Conservation (phyloP, 2,888 invertebrate genomes). For the Galerucella calmariensis region DNA sequence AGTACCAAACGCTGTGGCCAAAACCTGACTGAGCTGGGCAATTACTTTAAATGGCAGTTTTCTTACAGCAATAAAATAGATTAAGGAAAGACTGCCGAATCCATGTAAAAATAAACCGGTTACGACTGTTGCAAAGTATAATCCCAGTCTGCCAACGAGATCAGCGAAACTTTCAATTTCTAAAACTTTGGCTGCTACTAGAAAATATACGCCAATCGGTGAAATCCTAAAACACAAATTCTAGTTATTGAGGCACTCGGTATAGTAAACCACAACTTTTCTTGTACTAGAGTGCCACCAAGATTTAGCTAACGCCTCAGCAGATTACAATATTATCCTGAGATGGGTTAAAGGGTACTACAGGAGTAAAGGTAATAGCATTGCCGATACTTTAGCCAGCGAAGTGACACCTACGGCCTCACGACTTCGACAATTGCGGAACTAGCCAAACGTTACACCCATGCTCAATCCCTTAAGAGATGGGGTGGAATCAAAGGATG, state of each 20-base stretch:
- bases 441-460: too few relatives aligned
- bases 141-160: slow-evolving; percentile 86
- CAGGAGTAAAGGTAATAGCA: too few relatives aligned
- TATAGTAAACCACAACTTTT: too few relatives aligned
- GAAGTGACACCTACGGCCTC: too few relatives aligned
- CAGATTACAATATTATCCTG: too few relatives aligned
- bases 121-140: slow-evolving; percentile 93
- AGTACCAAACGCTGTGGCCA: slow-evolving; percentile 96
- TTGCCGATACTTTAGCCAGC: too few relatives aligned
- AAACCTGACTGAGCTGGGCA: slow-evolving; percentile 87
- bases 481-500: too few relatives aligned
- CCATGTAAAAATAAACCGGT: slow-evolving; percentile 93
- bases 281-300: too few relatives aligned
- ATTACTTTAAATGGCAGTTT: slow-evolving; percentile 86
- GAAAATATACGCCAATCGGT: slow-evolving; percentile 88
- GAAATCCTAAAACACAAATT: slow-evolving; percentile 76
- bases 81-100: slow-evolving; percentile 86
- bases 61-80: slow-evolving; percentile 86
- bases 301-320: too few relatives aligned
- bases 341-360: too few relatives aligned
- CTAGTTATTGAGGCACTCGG: not conserved
- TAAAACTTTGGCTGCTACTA: slow-evolving; percentile 90
- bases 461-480: too few relatives aligned
- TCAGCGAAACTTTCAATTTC: slow-evolving; percentile 88
- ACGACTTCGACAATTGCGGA: too few relatives aligned